Base-by-base conservation (phyloP, 92 coral and sea anemone genomes). In the Umimayanthus chanpuru region DNA sequence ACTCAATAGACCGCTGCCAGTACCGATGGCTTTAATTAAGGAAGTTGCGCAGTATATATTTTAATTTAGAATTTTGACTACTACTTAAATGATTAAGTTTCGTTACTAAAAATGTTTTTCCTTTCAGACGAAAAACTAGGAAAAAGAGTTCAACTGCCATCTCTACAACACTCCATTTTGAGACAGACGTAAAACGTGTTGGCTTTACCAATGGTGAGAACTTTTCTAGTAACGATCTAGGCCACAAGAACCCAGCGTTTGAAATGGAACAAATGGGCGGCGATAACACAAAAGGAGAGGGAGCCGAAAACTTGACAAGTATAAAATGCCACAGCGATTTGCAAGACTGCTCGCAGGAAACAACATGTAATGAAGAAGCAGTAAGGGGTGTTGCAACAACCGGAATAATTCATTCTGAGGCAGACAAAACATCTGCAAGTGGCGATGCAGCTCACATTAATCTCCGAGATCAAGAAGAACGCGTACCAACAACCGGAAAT, bases 241-340 rank as follows among this genome's bases (percentile, higher is more conserved):
- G 87, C 67, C 78, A 65, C 41, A 50, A 83, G 71, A 83, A 83
- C 43, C 30, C 28, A 10, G 87, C 87, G 26, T 83, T 83, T 47
- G 87, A 83, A 83, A 72, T 81, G 86, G 86, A 81, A 40, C 23
- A 16, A 65, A 23, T 64, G 32, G 39, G 44, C 2, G 77, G 44
- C 23, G 58, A 43, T 9, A 68, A 30, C 41, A 47, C 29, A 43
- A 44, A 70, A 3, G 25, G 43, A 40, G 77, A 32, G 28, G 28
- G 6, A 47, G 84, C 12, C 2, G 30, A 53, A 5, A 56, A 56
- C 32, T 56, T 12, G 41, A 29, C 68, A 55, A 18, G 49, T 55
- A 14, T n/a, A n/a, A n/a, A 15, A 28, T 36, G 7, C 5, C 23
- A 55, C 26, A 43, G 65, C 12, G n/a, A 70, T 5, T 36, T 26